A percentile compares a stretch with the other conserved stretches of the same genome.
phyloP scores from a whole-genome alignment of 2,888 invertebrate genomes.

The Melipona beecheii region DNA sequence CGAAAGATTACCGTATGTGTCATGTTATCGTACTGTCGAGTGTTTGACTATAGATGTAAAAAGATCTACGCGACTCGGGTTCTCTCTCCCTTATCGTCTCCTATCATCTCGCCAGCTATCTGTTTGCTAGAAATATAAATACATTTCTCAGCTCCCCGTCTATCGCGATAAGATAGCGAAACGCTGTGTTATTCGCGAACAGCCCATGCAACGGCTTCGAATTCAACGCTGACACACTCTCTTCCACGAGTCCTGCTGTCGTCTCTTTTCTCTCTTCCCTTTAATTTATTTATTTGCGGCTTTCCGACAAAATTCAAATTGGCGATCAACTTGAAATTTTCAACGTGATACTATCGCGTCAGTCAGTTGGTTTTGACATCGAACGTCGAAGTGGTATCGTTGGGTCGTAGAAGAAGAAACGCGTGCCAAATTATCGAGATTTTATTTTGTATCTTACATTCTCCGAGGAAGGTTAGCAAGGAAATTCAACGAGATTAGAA shows the following conservation, averaged over 20 bases:
- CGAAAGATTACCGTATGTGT: constrained; percentile 38
- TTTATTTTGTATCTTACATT: no score
- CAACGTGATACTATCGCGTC: no score
- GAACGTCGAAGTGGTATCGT: no score
- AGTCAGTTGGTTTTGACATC: no score
- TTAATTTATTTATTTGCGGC: no score
- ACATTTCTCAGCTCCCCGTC: constrained; percentile 56
- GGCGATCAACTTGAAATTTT: no score
- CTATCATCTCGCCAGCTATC: constrained; percentile 70
- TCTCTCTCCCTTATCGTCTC: constrained; percentile 54
- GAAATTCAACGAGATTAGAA: no score
- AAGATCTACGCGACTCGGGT: constrained; percentile 46
- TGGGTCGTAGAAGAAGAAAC: no score
- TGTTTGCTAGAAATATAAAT: constrained; percentile 74
- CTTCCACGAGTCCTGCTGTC: background rate
- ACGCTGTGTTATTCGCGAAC: constrained; percentile 47
- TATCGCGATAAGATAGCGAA: constrained; percentile 72
- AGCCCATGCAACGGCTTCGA: constrained; percentile 19
- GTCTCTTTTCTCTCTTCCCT: background rate
- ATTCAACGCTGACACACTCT: constrained; percentile 12
- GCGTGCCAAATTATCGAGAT: no score
- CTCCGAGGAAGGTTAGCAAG: no score
- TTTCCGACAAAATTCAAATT: no score
- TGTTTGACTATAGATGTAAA: constrained; percentile 45
- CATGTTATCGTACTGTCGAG: constrained; percentile 29